Conservation (phyloP, 2,113 vertebrate genomes). For the Sander lucioperca region DNA sequence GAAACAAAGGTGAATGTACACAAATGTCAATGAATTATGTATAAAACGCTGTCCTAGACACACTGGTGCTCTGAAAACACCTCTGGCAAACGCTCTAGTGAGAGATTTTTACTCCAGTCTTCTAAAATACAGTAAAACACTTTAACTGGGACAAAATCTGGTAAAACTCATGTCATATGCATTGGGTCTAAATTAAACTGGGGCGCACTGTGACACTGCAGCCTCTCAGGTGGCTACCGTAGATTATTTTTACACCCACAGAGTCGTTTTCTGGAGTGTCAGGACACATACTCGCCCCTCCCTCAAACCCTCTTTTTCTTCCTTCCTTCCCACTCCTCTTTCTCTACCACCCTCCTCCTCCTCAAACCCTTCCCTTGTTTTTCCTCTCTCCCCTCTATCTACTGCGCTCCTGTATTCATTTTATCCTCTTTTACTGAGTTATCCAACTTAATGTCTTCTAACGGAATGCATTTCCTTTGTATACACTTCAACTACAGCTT, state of each 20-base stretch:
- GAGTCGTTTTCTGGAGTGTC: slow-evolving; percentile 79
- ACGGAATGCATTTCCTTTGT: slow-evolving; percentile 16
- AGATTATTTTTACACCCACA: slow-evolving; percentile 85
- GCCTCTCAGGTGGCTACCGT: slow-evolving; percentile 83
- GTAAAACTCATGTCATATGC: slow-evolving; percentile 72
- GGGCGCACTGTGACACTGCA: slow-evolving; percentile 85
- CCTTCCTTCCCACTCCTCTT: slow-evolving; percentile 6
- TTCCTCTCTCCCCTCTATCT: slow-evolving; percentile 16
- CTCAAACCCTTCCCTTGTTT: slow-evolving; percentile 14
- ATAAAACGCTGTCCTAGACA: slow-evolving; percentile 35
- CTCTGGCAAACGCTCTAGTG: slow-evolving; percentile 17
- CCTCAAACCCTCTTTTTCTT: slow-evolving; percentile 67
- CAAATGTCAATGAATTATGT: slow-evolving; percentile 35
- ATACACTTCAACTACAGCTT: slow-evolving; percentile 9
- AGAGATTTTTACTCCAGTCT: slow-evolving; percentile 32
- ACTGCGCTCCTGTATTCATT: background rate
- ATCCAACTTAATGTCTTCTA: slow-evolving; percentile 8
- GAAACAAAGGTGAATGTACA: slow-evolving; percentile 56
- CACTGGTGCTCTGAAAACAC: slow-evolving; percentile 24
- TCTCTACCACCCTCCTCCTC: slow-evolving; percentile 15
- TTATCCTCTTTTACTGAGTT: background rate
- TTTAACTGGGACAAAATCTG: slow-evolving; percentile 78
- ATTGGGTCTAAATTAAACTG: slow-evolving; percentile 80
- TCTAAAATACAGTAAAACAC: slow-evolving; percentile 58
- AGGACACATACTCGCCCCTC: slow-evolving; percentile 77